These are phyloP conservation scores for Oscheius sp. DNA, from an alignment of 2,888 invertebrate species.

Conservation along the genomic window DNA sequence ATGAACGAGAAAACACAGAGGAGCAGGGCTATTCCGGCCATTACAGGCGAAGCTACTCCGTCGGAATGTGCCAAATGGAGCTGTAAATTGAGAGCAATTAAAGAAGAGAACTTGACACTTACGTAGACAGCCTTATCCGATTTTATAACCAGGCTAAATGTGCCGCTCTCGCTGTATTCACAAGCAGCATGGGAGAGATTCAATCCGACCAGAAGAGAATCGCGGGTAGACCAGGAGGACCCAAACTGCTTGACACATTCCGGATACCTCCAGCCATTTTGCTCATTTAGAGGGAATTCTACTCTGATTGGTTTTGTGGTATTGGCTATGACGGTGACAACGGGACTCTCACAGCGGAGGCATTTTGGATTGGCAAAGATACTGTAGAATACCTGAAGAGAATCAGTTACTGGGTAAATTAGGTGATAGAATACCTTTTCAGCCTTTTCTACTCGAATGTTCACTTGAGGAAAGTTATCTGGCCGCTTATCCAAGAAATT, in stretches of 20 bases:
- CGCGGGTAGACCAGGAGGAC: slow-evolving; percentile 49
- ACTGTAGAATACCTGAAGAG: slow-evolving; percentile 46
- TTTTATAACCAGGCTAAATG: slow-evolving; percentile 62
- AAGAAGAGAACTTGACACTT: slow-evolving; percentile 6
- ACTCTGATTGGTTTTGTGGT: slow-evolving; percentile 51
- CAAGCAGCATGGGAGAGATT: slow-evolving; percentile 69
- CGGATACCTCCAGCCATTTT: slow-evolving; percentile 65
- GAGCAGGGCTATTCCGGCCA: slow-evolving; percentile 59
- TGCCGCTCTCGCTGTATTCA: slow-evolving; percentile 59
- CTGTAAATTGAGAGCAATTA: no score
- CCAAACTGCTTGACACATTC: slow-evolving; percentile 58
- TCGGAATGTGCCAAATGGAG: slow-evolving; percentile 52
- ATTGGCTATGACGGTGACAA: slow-evolving; percentile 46
- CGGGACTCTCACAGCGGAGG: slow-evolving; percentile 49
- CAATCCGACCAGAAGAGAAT: slow-evolving; percentile 58
- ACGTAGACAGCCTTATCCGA: slow-evolving; percentile 44
- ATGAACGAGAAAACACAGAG: slow-evolving; percentile 60
- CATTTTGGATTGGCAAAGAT: slow-evolving; percentile 51
- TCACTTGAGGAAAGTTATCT: slow-evolving; percentile 39
- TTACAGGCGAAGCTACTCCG: slow-evolving; percentile 55
- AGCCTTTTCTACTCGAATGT: slow-evolving; percentile 40
- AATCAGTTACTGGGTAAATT: not conserved
- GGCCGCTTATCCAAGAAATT: slow-evolving; percentile 58
- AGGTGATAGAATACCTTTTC: slow-evolving; percentile 25
- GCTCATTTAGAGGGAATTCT: slow-evolving; percentile 55